Evolutionary conservation across 2,888 invertebrate genomes (phyloP).

Genomic region (Epsilonema sp.): DNA sequence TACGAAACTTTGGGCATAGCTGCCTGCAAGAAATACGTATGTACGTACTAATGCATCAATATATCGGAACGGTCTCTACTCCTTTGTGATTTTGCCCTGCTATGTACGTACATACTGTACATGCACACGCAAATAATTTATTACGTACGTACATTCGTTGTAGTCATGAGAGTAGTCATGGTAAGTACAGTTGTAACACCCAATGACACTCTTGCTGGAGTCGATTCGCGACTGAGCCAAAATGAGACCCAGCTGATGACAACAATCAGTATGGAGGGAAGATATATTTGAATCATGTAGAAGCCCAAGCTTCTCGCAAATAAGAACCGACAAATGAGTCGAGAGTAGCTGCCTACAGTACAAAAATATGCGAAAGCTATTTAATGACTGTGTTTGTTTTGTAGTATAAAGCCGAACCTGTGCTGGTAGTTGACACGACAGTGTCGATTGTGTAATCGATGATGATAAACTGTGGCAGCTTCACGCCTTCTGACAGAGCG

Average conservation of each 20-base stretch:
- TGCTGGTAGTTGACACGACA: constrained; percentile 18
- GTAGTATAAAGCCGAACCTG: no score
- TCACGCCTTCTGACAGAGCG: constrained; percentile 30
- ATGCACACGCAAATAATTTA: no score
- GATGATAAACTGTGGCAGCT: constrained; percentile 34
- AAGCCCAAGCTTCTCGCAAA: constrained; percentile 93
- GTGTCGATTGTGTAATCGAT: constrained; percentile 18
- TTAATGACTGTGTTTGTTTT: no score
- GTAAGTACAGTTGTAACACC: constrained; percentile 93
- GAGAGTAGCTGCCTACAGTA: constrained; percentile 74
- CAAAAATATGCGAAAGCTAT: no score
- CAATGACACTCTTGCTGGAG: constrained; percentile 78
- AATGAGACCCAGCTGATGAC: constrained; percentile 52
- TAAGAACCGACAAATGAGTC: constrained; percentile 84
- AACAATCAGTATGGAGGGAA: constrained; percentile 60
- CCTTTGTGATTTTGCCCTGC: constrained; percentile 78
- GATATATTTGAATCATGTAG: constrained; percentile 92
- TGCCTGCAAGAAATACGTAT: no score
- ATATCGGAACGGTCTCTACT: no score
- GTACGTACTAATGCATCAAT: no score
- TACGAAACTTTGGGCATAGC: constrained; percentile 19
- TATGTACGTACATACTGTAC: no score
- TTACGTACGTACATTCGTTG: no score
- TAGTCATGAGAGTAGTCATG: constrained; percentile 95
- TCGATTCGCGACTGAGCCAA: constrained; percentile 94